These are phyloP conservation scores for Tipula unca DNA, from an alignment of 2,888 invertebrate species.

Conservation along the genomic window DNA sequence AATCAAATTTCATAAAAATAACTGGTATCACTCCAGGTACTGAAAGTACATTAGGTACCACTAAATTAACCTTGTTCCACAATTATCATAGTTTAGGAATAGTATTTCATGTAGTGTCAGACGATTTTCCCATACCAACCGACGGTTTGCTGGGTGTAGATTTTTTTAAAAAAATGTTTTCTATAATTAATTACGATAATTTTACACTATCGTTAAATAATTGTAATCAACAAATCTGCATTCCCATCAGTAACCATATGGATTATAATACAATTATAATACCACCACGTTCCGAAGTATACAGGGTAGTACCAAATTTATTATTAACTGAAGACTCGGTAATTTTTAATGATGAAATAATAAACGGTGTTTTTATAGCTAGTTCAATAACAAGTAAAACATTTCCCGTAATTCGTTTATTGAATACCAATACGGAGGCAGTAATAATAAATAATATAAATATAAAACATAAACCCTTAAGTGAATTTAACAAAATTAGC, in stretches of 20 bases:
- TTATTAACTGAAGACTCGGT: not conserved
- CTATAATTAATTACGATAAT: not conserved
- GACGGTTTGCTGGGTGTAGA: too few relatives aligned
- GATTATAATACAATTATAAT: not conserved
- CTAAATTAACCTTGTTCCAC: too few relatives aligned
- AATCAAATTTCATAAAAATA: too few relatives aligned
- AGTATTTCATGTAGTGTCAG: too few relatives aligned
- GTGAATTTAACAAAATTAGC: not conserved
- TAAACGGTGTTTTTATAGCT: not conserved
- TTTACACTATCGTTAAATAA: not conserved
- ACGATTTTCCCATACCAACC: too few relatives aligned
- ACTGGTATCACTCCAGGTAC: too few relatives aligned
- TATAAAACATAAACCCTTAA: not conserved
- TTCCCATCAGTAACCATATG: not conserved
- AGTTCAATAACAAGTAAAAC: not conserved
- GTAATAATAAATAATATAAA: not conserved
- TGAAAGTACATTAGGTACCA: too few relatives aligned
- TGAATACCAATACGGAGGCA: not conserved
- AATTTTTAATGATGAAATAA: not conserved
- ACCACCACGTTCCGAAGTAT: not conserved
- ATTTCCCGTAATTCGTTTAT: not conserved
- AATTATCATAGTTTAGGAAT: too few relatives aligned
- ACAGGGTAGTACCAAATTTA: not conserved
- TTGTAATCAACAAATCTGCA: not conserved
- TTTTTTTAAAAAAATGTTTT: not conserved